These are phyloP conservation scores for Samia ricini DNA, from an alignment of 1,140 invertebrate species.

Conservation along the genomic window DNA sequence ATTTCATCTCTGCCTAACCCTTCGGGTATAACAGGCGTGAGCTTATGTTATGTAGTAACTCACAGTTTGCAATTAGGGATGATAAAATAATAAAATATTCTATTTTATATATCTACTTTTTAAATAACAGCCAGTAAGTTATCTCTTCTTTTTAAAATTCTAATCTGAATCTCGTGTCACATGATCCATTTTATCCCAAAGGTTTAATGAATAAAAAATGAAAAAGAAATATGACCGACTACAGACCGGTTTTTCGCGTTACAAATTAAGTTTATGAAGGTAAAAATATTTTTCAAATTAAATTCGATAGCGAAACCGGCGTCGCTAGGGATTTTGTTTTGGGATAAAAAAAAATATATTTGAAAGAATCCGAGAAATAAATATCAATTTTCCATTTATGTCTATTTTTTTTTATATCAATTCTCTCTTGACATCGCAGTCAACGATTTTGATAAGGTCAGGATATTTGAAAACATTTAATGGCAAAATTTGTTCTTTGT, in stretches of 20 bases:
- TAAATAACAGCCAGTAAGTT: too few relatives aligned
- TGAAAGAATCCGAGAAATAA: not conserved
- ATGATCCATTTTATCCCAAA: not conserved
- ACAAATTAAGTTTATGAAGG: not conserved
- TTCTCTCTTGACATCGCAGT: not conserved
- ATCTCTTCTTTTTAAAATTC: not conserved
- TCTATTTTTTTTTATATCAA: not conserved
- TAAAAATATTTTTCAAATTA: not conserved
- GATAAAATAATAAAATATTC: too few relatives aligned
- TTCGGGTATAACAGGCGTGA: too few relatives aligned
- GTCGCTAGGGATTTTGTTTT: not conserved
- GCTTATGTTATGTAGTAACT: too few relatives aligned
- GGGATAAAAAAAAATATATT: not conserved
- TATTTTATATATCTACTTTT: too few relatives aligned
- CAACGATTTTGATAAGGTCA: not conserved
- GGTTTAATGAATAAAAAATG: not conserved
- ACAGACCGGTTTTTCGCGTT: not conserved
- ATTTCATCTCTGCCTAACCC: too few relatives aligned
- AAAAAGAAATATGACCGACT: not conserved
- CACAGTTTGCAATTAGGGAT: too few relatives aligned
- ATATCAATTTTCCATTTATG: conserved; percentile 1
- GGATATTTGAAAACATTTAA: not conserved
- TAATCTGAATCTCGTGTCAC: not conserved
- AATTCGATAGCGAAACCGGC: not conserved
- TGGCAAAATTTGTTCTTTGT: not conserved